These are phyloP conservation scores for Galerucella pusilla DNA, from an alignment of 2,888 invertebrate species.

Conservation along the genomic window DNA sequence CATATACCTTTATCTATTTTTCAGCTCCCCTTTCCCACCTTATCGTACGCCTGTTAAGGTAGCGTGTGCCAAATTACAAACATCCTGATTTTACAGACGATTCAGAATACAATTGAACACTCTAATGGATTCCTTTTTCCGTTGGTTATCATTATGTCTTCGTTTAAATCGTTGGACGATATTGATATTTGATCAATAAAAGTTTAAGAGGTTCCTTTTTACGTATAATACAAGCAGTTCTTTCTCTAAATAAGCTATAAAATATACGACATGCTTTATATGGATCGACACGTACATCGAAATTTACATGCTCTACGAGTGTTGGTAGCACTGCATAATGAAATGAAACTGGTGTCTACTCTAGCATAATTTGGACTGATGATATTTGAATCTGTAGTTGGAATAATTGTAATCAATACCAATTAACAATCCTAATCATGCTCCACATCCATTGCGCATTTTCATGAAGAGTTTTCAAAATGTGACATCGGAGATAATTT, in stretches of 20 bases:
- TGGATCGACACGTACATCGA: not conserved
- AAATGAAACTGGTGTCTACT: too few species aligned
- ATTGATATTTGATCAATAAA: constrained; percentile 23
- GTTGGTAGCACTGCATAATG: not conserved
- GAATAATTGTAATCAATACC: too few species aligned
- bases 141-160: constrained; percentile 14
- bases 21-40: not conserved
- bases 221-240: not conserved
- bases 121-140: constrained; percentile 5
- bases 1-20: too few species aligned
- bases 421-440: too few species aligned
- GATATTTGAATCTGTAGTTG: too few species aligned
- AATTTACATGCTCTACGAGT: not conserved
- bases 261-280: constrained; percentile 1
- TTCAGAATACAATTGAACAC: not conserved
- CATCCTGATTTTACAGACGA: not conserved
- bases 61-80: constrained; percentile 10
- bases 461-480: too few species aligned
- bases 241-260: constrained; percentile 2
- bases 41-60: not conserved
- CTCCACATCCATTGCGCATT: too few species aligned
- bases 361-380: too few species aligned
- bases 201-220: not conserved
- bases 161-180: not conserved
- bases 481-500: too few species aligned